Evolutionary conservation across 1,140 invertebrate species (phyloP).

Genomic region (Bombus waltoni): DNA sequence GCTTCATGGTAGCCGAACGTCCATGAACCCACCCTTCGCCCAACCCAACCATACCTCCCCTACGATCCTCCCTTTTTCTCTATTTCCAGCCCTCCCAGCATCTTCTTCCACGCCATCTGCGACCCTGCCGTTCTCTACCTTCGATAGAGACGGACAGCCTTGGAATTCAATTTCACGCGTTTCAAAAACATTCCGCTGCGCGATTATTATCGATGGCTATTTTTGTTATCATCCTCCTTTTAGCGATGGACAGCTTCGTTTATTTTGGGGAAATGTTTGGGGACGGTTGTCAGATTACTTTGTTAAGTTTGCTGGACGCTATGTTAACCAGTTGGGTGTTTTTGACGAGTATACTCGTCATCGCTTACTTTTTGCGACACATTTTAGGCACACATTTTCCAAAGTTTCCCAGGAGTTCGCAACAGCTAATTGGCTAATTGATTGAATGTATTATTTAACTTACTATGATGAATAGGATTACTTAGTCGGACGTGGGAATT

Average conservation of each 20-base stretch:
- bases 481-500: not conserved
- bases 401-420: no score
- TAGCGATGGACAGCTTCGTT: no score
- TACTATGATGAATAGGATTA: not conserved
- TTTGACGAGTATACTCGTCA: no score
- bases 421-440: no score
- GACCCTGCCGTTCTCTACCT: conserved; percentile 30
- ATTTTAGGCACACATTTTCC: no score
- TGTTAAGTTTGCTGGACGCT: not conserved
- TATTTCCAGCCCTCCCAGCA: conserved; percentile 62
- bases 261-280: not conserved
- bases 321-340: not conserved
- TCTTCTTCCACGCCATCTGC: conserved; percentile 71
- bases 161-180: conserved; percentile 42
- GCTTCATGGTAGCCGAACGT: conserved; percentile 71
- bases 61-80: conserved; percentile 69
- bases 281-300: not conserved
- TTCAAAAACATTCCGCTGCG: conserved; percentile 24
- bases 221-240: not conserved
- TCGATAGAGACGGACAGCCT: not conserved
- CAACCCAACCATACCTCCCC: conserved; percentile 63
- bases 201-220: not conserved
- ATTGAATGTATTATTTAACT: not conserved
- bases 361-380: no score
- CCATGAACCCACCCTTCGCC: conserved; percentile 71